Evolutionary conservation across 2,888 invertebrate species (phyloP).

Genomic region (Entomobrya multifasciata): DNA sequence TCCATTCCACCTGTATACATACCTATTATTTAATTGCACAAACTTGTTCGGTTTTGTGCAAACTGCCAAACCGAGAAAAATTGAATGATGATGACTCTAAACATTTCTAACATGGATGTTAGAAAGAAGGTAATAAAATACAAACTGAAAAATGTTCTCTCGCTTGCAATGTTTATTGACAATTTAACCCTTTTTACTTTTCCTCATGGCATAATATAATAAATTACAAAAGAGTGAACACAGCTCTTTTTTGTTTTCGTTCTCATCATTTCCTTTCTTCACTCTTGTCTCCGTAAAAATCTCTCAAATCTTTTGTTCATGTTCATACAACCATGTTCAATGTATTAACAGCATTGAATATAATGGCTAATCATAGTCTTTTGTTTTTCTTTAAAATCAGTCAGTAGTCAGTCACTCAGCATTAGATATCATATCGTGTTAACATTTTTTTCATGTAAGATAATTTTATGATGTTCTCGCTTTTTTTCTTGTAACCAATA

Average conservation of each 20-base stretch:
- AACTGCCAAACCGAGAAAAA: conserved; percentile 16
- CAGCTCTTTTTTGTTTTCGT: too few species aligned
- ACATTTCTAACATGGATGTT: too few species aligned
- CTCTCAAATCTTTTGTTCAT: too few species aligned
- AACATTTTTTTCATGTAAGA: neutral
- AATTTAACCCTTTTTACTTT: conserved; percentile 35
- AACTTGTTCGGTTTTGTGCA: neutral
- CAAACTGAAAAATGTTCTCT: conserved; percentile 3
- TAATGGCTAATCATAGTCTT: conserved; percentile 24
- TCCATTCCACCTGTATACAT: neutral
- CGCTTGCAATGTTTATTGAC: conserved; percentile 35
- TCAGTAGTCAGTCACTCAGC: neutral
- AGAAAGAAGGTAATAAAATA: neutral
- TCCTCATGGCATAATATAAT: neutral
- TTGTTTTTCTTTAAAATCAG: neutral
- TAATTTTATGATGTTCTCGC: neutral
- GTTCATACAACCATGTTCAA: too few species aligned
- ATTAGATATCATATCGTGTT: neutral
- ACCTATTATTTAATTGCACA: conserved; percentile 1
- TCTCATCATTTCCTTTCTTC: conserved; percentile 9
- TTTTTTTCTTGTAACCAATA: conserved; percentile 33
- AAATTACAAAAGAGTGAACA: too few species aligned
- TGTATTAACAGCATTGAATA: neutral
- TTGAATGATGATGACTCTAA: conserved; percentile 26
- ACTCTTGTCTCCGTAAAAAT: too few species aligned